Evolutionary conservation across 2,797 vertebrate genomes (phyloP), one percentile per base, ranked within the genome.

Genomic region (Mus spretus): DNA sequence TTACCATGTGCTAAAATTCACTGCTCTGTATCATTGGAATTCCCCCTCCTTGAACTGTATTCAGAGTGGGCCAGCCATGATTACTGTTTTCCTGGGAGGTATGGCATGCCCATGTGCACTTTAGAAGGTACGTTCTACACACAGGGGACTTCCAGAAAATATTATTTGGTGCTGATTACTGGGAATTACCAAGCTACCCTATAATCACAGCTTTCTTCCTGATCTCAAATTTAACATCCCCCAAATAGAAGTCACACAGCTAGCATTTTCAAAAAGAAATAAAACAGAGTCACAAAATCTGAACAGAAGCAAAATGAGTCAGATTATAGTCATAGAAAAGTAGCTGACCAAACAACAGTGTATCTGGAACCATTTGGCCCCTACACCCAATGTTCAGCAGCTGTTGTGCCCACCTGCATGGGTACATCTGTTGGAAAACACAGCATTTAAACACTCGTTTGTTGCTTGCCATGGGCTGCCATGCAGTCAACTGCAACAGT

Each of bases 341-440:
- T n/a, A 93, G 55, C n/a, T n/a, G 80, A 50, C 57, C 50, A 3
- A 96, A 90, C 61, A 63, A 7, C 13, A 88, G 11, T 59, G 53
- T 85, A 5, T 65, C 59, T 40, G 8, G n/a, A 94, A 91, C 40
- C 81, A 85, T 26, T 34, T 40, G 31, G 20, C 82, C 57, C 80
- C 57, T 92, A 77, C 8, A 70, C 55, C 72, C 61, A 55, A 83
- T 3, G 14, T 40, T 83, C 20, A 4, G 59, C 86, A 93, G 50
- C 82, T 81, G 90, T 10, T 70, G 40, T 79, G 83, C 88, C 87
- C 89, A 95, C 96, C 96, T 94, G 74, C 26, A 59, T 79, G 40
- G 70, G 93, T 26, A 93, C 78, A 92, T 93, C 91, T 96, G 84
- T n/a, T 96, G 87, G 90, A 82, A 94, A 83, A 94, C n/a, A 94